Base-by-base conservation (phyloP, 2,113 vertebrate genomes). In the Vanacampus margaritifer region DNA sequence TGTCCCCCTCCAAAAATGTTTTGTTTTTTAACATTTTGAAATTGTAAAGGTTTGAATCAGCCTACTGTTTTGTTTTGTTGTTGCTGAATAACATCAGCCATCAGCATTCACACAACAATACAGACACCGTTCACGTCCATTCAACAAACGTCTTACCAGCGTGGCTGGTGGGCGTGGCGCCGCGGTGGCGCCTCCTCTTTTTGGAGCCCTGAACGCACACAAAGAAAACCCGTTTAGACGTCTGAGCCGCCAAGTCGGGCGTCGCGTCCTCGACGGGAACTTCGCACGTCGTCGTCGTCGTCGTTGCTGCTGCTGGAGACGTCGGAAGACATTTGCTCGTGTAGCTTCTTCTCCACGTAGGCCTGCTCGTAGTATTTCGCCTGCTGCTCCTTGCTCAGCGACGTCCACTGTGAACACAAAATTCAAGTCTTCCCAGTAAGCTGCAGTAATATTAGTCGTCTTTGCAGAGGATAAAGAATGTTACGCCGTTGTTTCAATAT, bases 321-420 rank as follows among this genome's bases (percentile, higher is more conserved):
- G 37, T 43, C 60, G 1, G 39, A 62, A 6, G 60, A 62, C 60
- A 62, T 26, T 1, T 62, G 36, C 39, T 62, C 36, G 2, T 26
- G 37, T 6, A 62, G n/a, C 60, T 43, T 45, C 39, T 62, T 62
- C 39, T 62, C 37, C 37, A 43, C 23, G 23, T 43, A 26, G 60
- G 60, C 60, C 60, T 62, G 60, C 39, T 62, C 39, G n/a, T 62
- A 62, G 39, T 62, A 62, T 43, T 62, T 62, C 3, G 60, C 60
- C 37, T 16, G 37, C 60, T 62, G 39, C 60, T 62, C 60, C 39
- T 62, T 43, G 60, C n/a, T 62, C 39, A 62, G 14, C 4, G 60
- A 62, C 60, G 60, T 43, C 60, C 60, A 62, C 60, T 62, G 60
- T 1, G 2, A 8, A 41, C 35, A 14, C n/a, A 1, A 8, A 7